Evolutionary conservation across 2,888 invertebrate genomes (phyloP).

Genomic region (Apamea sordens): DNA sequence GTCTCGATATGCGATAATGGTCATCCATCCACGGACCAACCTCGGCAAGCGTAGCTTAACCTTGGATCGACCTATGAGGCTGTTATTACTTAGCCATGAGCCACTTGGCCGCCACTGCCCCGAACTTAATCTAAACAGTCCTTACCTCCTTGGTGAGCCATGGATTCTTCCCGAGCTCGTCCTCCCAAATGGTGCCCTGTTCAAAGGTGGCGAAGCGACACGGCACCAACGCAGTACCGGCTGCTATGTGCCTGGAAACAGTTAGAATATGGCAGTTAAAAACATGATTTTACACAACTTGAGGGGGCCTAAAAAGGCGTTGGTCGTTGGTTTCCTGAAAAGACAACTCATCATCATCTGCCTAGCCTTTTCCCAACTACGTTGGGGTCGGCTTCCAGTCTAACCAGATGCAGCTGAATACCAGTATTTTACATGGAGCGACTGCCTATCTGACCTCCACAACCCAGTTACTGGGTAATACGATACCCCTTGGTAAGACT

Average conservation of each 20-base stretch:
- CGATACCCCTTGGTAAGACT: too few species aligned
- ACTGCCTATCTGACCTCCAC: too few species aligned
- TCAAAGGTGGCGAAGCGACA: constrained; percentile 96
- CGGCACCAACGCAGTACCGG: constrained; percentile 92
- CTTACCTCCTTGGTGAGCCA: constrained; percentile 95
- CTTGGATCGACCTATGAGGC: not conserved
- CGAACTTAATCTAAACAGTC: not conserved
- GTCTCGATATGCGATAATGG: not conserved
- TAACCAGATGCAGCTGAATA: too few species aligned
- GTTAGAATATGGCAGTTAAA: not conserved
- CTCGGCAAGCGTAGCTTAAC: not conserved
- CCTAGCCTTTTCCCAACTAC: too few species aligned
- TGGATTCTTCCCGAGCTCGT: constrained; percentile 93
- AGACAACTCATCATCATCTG: too few species aligned
- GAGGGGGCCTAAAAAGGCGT: too few species aligned
- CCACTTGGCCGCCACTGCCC: not conserved
- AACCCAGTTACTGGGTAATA: too few species aligned
- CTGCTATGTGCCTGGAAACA: constrained; percentile 90
- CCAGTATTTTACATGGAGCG: too few species aligned
- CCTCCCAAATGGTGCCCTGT: constrained; percentile 94
- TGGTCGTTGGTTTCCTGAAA: too few species aligned
- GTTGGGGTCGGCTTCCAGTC: too few species aligned
- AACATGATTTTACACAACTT: too few species aligned
- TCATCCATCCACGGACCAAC: not conserved
- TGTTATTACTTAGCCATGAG: too few species aligned